Conservation (phyloP, 2,113 vertebrate genomes). For the Equus quagga region DNA sequence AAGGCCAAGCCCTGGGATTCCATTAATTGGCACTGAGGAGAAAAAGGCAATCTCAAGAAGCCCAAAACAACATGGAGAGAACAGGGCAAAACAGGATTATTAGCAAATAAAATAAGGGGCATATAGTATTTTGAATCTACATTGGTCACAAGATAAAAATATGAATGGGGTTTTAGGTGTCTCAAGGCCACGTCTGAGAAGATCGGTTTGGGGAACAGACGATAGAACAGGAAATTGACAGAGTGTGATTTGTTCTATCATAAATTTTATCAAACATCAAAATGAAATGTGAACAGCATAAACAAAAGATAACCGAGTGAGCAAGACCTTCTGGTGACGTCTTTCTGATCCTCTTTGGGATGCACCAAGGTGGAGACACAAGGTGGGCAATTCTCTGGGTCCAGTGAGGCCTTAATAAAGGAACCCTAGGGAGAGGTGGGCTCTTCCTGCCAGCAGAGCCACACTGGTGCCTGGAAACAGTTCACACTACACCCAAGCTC, state of each 20-base stretch:
- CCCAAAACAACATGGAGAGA: not conserved
- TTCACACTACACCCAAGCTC: not conserved
- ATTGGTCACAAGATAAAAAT: not conserved
- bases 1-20: not conserved
- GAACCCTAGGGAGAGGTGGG: not conserved
- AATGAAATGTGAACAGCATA: not conserved
- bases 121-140: not conserved
- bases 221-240: not conserved
- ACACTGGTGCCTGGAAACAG: not conserved
- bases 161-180: not conserved
- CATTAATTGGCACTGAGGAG: not conserved
- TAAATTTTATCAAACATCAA: constrained; percentile 12
- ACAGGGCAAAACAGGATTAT: not conserved
- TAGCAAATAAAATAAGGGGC: constrained; percentile 16
- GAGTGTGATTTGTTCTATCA: not conserved
- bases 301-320: not conserved
- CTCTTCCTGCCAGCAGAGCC: not conserved
- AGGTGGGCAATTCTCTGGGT: not conserved
- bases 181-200: not conserved
- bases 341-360: not conserved
- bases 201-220: not conserved
- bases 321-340: not conserved
- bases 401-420: not conserved
- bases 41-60: constrained; percentile 13
- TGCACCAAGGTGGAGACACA: not conserved